A percentile compares a stretch with the other conserved stretches of the same genome.
These are phyloP conservation scores for Rotaria socialis DNA, from an alignment of 2,888 invertebrate genomes.

Conservation along the genomic window DNA sequence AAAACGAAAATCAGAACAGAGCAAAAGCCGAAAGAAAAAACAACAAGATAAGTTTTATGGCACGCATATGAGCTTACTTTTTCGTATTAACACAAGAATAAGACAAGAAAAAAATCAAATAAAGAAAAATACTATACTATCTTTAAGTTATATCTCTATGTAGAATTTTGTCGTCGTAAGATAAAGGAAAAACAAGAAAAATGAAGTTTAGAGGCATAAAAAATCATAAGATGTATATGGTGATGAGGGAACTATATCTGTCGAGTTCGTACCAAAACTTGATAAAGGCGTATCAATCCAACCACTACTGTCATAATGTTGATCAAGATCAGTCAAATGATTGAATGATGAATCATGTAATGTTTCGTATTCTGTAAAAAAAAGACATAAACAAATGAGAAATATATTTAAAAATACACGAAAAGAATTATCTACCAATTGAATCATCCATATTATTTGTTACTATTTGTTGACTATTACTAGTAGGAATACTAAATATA, in stretches of 20 bases:
- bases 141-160: conserved; percentile 13
- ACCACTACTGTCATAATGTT: conserved; percentile 5
- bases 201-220: conserved; percentile 24
- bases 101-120: not conserved
- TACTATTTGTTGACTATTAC: not conserved
- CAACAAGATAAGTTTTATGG: not conserved
- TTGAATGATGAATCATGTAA: not conserved
- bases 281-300: conserved; percentile 14
- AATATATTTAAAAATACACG: not conserved
- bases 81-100: conserved; percentile 11
- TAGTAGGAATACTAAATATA: not conserved
- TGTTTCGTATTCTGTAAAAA: not conserved
- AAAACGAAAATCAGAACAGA: not conserved
- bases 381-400: too few relatives aligned
- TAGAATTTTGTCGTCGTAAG: not conserved
- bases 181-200: not conserved
- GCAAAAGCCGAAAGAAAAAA: conserved; percentile 9
- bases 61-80: conserved; percentile 9
- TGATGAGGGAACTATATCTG: not conserved
- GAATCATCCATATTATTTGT: not conserved
- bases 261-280: not conserved
- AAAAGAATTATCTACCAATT: not conserved
- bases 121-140: not conserved
- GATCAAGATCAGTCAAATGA: not conserved
- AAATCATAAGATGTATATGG: not conserved